Evolutionary conservation across 2,797 vertebrate genomes (phyloP).

Genomic region (Nothura maculosa): DNA sequence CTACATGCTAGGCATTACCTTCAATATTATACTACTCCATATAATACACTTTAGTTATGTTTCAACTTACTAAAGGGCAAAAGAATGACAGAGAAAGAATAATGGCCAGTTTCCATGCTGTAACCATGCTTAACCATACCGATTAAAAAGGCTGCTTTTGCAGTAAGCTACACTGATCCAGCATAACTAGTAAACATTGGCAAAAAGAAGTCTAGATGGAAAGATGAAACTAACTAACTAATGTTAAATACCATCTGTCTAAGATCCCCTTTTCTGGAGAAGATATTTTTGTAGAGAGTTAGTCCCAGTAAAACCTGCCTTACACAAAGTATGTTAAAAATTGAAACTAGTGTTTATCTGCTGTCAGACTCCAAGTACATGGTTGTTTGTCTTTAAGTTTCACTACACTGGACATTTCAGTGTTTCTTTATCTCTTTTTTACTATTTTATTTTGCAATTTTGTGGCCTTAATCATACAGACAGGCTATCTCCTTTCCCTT

Average conservation of each 20-base stretch:
- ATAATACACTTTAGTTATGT: not conserved
- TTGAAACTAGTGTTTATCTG: not conserved
- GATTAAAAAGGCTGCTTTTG: not conserved
- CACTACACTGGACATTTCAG: not conserved
- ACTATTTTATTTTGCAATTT: not conserved
- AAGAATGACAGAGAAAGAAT: constrained; percentile 37
- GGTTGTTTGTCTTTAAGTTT: not conserved
- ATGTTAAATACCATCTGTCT: not conserved
- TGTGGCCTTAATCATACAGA: not conserved
- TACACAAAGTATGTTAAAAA: not conserved
- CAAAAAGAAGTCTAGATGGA: not conserved
- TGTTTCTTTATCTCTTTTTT: not conserved
- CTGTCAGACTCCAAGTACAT: not conserved
- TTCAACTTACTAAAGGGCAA: constrained; percentile 38
- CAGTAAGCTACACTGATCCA: not conserved
- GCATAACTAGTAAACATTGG: not conserved
- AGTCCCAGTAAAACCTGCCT: not conserved
- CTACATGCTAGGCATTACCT: not conserved
- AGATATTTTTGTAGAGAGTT: not conserved
- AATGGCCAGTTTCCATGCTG: not conserved
- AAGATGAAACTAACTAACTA: not conserved
- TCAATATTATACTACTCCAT: not conserved
- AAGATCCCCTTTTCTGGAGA: not conserved
- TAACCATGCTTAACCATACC: not conserved
- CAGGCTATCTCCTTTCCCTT: not conserved